Conservation (phyloP, 2,113 vertebrate species). For the Neogobius melanostomus region DNA sequence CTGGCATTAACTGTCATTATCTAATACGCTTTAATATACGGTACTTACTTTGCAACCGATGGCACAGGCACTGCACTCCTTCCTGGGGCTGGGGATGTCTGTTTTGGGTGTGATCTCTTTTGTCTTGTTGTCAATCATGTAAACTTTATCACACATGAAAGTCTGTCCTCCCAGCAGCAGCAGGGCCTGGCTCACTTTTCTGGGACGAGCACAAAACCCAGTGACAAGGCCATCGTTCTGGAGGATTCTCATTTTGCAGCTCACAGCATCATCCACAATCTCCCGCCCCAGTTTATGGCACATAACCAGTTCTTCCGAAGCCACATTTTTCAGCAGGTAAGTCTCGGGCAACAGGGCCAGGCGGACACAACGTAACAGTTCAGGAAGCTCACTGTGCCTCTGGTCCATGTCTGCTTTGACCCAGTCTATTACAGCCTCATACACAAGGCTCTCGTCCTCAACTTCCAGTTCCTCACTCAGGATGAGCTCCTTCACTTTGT, state of each 20-base stretch:
- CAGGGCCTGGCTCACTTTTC: constrained; percentile 83
- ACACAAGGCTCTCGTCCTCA: constrained; percentile 83
- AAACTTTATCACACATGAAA: constrained; percentile 86
- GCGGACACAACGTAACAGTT: constrained; percentile 80
- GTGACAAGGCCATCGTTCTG: constrained; percentile 85
- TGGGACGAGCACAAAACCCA: constrained; percentile 81
- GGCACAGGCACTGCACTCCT: constrained; percentile 85
- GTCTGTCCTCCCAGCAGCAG: constrained; percentile 84
- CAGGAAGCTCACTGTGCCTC: constrained; percentile 74
- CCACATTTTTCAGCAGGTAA: constrained; percentile 78
- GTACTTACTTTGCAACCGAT: constrained; percentile 81
- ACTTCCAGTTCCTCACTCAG: constrained; percentile 85
- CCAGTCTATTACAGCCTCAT: constrained; percentile 84
- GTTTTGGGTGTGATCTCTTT: constrained; percentile 84
- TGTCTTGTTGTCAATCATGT: constrained; percentile 82
- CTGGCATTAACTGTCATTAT: neutral
- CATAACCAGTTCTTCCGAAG: constrained; percentile 80
- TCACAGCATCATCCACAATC: constrained; percentile 82
- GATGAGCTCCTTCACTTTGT: constrained; percentile 82
- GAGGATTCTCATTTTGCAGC: constrained; percentile 84
- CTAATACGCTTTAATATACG: neutral
- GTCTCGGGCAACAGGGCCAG: constrained; percentile 80
- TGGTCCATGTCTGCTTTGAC: constrained; percentile 77
- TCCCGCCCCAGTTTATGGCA: constrained; percentile 80
- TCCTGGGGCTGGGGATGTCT: constrained; percentile 84